A percentile compares a stretch with the other conserved stretches of the same genome.
Conservation (phyloP, 2,113 vertebrate species). For the Erythrolamprus reginae region DNA sequence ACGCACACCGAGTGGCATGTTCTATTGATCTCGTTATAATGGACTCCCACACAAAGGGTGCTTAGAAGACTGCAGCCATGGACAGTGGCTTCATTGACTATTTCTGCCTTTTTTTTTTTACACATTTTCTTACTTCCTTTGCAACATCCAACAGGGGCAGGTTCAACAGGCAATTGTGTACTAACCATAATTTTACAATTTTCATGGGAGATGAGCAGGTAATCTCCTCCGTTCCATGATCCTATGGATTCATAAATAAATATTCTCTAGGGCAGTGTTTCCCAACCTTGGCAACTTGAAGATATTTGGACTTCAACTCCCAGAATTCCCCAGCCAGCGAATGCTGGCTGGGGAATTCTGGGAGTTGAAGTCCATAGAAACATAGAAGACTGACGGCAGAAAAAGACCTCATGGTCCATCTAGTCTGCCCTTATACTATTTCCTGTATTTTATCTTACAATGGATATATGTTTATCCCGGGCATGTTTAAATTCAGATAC, state of each 20-base stretch:
- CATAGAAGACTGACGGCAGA: too few species aligned
- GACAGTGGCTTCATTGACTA: slow-evolving; percentile 16
- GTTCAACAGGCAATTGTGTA: neutral
- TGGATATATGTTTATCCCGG: too few species aligned
- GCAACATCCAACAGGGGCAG: neutral
- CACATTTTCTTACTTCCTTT: neutral
- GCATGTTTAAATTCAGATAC: too few species aligned
- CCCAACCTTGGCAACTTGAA: too few species aligned
- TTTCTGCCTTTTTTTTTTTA: neutral
- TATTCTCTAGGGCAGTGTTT: too few species aligned
- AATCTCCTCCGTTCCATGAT: neutral
- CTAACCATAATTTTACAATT: neutral
- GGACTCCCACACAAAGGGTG: neutral
- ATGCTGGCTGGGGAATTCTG: too few species aligned
- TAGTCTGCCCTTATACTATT: too few species aligned
- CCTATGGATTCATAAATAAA: neutral
- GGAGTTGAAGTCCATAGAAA: too few species aligned
- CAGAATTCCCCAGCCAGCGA: too few species aligned
- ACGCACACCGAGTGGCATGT: neutral
- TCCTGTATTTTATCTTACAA: too few species aligned
- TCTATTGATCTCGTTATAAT: slow-evolving; percentile 6
- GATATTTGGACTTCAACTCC: too few species aligned
- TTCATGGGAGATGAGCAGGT: neutral
- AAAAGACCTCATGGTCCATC: too few species aligned
- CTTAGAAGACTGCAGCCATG: slow-evolving; percentile 4